Evolutionary conservation across 1,140 invertebrate species (phyloP).

Genomic region (Notospermus geniculatus): DNA sequence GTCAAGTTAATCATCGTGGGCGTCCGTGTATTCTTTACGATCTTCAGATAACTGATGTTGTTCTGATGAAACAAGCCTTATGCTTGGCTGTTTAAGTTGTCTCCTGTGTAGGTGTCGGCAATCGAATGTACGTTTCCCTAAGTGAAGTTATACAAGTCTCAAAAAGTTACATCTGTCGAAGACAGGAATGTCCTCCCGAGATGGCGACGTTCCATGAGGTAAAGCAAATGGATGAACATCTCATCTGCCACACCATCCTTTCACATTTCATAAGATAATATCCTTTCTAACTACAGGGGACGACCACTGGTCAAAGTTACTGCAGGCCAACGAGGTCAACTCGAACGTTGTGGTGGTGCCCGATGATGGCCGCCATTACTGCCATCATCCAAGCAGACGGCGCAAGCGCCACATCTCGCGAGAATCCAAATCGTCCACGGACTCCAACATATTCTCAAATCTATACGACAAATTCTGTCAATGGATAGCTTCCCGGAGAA

Average conservation of each 20-base stretch:
- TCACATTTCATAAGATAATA: no score
- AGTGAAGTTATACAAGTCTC: no score
- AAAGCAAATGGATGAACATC: no score
- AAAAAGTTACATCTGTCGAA: no score
- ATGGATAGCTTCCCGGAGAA: neutral
- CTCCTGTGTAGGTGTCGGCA: no score
- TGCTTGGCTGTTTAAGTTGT: no score
- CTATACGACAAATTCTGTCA: neutral
- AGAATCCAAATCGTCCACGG: neutral
- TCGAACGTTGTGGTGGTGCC: conserved; percentile 18
- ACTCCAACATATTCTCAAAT: conserved; percentile 6
- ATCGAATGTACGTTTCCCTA: no score
- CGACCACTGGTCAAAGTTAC: conserved; percentile 33
- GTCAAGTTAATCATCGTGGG: no score
- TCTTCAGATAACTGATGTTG: neutral
- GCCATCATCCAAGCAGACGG: neutral
- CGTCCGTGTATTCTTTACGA: neutral
- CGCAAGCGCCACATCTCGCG: neutral
- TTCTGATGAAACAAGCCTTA: neutral
- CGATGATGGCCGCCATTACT: conserved; percentile 1
- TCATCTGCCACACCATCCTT: no score
- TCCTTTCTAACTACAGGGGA: conserved; percentile 23
- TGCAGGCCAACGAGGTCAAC: conserved; percentile 29
- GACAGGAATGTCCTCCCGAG: no score
- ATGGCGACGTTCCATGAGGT: no score